Evolutionary conservation across 1,140 invertebrate species (phyloP).

Genomic region (Ceratitis capitata): DNA sequence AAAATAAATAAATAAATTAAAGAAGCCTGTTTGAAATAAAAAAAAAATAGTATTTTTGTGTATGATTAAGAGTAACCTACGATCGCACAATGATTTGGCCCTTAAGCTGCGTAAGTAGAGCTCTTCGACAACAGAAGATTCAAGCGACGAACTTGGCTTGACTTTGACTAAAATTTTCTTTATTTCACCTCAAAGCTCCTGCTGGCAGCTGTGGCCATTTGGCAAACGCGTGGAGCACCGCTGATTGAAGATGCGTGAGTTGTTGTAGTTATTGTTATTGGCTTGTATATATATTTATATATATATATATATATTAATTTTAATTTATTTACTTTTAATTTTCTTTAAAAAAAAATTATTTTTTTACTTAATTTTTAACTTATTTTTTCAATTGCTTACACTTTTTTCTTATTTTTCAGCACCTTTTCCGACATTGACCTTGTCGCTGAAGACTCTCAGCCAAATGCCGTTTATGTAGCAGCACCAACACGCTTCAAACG

Average conservation of each 20-base stretch:
- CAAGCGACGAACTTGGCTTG: not conserved
- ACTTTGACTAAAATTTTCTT: not conserved
- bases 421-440: conserved; percentile 36
- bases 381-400: not conserved
- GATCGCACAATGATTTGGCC: not conserved
- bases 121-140: not conserved
- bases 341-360: too few relatives aligned
- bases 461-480: not conserved
- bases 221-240: not conserved
- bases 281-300: not conserved
- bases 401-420: not conserved
- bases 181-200: not conserved
- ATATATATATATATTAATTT: too few relatives aligned
- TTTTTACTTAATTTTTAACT: too few relatives aligned
- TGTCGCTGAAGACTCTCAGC: not conserved
- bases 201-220: not conserved
- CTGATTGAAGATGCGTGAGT: conserved; percentile 22
- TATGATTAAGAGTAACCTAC: not conserved
- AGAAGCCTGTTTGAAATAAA: not conserved
- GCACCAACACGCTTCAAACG: not conserved
- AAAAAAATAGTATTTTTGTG: not conserved
- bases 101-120: not conserved
- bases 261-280: not conserved
- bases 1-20: too few relatives aligned
- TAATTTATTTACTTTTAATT: not conserved